Base-by-base conservation (phyloP, 2,888 invertebrate genomes). In the Germaria angustata region DNA sequence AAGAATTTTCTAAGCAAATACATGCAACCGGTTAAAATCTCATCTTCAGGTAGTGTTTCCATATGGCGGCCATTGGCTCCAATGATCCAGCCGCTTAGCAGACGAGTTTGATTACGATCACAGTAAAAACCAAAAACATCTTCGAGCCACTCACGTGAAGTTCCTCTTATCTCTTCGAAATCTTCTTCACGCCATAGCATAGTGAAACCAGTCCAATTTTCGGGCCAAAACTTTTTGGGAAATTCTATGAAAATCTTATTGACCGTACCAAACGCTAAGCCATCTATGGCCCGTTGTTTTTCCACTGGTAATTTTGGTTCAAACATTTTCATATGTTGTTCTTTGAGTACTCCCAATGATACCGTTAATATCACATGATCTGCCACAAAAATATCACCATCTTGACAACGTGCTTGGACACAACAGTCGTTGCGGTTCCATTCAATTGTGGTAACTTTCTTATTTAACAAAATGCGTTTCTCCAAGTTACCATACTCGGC, bases 1-100 rank as follows among this genome's bases (percentile, higher is more conserved):
- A 91, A 84, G 71, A 91, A 91, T 55, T 89, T 89, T 2, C 90
- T 86, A 46, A 91, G 88, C 20, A 91, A 86, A 84, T 87, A 89
- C 87, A 91, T 86, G 53, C 89, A 87, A 46, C 90, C 90, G 3
- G 85, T 84, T 0, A 89, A 84, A 9, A 91, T 85, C 68, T 93
- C 91, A 17, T 92, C 91, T 61, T 94, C 93, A 0, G 93, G 87
- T 46, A 94, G 87, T 2, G 88, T 89, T 89, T 96, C 96, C 90
- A 95, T 93, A 71, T 92, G 89, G 79, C 92, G 91, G 0, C 94
- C 94, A 85, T 93, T 92, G 53, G 92, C 90, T 1, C 95, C 95
- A 59, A 93, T 92, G n/a, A 95, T 91, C 95, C 95, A 96, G 0
- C 93, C 95, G 72, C 94, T 92, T 34, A 96, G 89, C n/a, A 94